Evolutionary conservation across 2,888 invertebrate genomes (phyloP).

Genomic region (Yponomeuta sedellus): DNA sequence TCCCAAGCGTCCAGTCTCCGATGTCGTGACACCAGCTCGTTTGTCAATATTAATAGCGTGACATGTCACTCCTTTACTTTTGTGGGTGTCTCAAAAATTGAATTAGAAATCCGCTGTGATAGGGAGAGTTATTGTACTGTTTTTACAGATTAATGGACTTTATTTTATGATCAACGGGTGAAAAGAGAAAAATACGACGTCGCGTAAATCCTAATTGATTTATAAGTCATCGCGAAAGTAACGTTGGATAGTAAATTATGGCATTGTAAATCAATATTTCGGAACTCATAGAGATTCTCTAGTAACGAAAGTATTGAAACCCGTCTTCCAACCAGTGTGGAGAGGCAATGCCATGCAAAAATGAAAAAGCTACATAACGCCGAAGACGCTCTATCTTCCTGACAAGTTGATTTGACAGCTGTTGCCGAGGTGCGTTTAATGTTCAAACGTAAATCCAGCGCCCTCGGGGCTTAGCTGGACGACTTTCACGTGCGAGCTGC

Average conservation of each 20-base stretch:
- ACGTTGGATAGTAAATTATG: not conserved
- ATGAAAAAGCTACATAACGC: not conserved
- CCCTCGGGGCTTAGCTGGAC: constrained; percentile 18
- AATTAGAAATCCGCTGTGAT: constrained; percentile 2
- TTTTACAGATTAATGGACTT: not conserved
- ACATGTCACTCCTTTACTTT: constrained; percentile 12
- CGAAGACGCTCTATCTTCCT: not conserved
- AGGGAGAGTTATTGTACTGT: not conserved
- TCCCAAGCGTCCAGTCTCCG: not conserved
- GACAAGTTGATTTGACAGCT: not conserved
- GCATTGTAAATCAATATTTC: not conserved
- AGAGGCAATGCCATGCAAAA: not conserved
- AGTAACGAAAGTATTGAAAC: no score
- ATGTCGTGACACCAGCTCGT: constrained; percentile 9
- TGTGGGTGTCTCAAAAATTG: constrained; percentile 6
- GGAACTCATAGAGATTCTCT: not conserved
- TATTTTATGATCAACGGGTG: not conserved
- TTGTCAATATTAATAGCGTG: constrained; percentile 16
- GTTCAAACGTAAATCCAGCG: not conserved
- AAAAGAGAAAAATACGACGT: not conserved
- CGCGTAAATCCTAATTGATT: constrained; percentile 1
- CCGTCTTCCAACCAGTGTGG: no score
- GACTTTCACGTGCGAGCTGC: constrained; percentile 42
- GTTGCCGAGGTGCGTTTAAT: not conserved
- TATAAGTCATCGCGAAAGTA: not conserved